A percentile compares a stretch with the other conserved stretches of the same genome.
Conservation (phyloP, 2,888 invertebrate species). For the Troilus luridus region DNA sequence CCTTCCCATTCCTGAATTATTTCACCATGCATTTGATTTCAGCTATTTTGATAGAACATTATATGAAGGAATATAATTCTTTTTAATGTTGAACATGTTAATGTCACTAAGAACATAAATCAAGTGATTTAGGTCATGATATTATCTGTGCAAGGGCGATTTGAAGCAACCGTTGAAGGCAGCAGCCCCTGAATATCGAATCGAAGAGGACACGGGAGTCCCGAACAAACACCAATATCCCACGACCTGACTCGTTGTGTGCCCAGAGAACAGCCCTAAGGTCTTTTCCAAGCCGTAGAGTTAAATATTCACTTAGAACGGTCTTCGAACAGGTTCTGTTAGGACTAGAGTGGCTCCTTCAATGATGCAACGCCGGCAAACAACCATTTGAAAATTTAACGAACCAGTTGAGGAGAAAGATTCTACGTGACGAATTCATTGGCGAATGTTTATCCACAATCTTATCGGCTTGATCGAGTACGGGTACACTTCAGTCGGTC, state of each 20-base stretch:
- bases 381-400: slow-evolving; percentile 35
- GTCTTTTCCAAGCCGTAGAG: neutral
- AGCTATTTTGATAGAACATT: too few species aligned
- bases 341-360: neutral
- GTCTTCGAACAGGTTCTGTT: neutral
- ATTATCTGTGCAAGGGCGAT: neutral
- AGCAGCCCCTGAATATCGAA: neutral
- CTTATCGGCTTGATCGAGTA: neutral
- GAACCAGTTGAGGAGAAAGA: neutral
- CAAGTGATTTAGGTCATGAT: neutral
- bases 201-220: neutral
- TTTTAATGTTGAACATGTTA: neutral
- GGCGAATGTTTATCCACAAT: neutral
- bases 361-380: neutral
- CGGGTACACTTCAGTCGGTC: neutral
- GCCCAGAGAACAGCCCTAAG: neutral
- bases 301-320: neutral
- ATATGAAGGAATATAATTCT: too few species aligned
- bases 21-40: too few species aligned
- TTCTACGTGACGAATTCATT: neutral
- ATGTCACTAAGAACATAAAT: neutral
- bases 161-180: neutral
- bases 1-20: too few species aligned
- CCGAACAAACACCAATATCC: slow-evolving; percentile 30
- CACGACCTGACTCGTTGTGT: neutral